Base-by-base conservation (phyloP, 2,113 vertebrate genomes). In the Rhadina sibilatrix region DNA sequence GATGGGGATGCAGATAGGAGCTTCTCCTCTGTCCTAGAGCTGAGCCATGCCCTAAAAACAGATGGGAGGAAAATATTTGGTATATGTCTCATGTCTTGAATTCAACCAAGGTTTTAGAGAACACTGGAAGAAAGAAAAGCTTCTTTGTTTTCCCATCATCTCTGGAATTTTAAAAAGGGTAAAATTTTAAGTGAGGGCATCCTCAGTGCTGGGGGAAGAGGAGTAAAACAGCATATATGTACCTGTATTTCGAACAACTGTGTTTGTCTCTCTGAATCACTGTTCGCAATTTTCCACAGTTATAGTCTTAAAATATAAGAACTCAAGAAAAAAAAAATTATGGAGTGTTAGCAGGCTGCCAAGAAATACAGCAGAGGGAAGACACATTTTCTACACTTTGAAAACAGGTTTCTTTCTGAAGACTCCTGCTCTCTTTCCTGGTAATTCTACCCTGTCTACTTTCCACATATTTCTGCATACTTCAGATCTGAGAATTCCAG, bases 261-360 rank as follows among this genome's bases (percentile, higher is more conserved):
- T 59, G 33, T 83, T 72, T 91, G 71, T 92, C 68, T 89, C 61
- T 65, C 71, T 83, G 57, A 91, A 68, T 54, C 71, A 74, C 47
- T 89, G 54, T 49, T 93, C 69, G 68, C 25, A 76, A 90, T 87
- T 87, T 72, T 92, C 83, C 59, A 56, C 85, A 94, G 53, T 52
- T 77, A 66, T 17, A 96, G 96, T 96, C 95, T 97, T 96, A 96
- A 97, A 95, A 95, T 75, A 57, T 1, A 95, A 82, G 76, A 93
- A 90, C 56, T 79, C 25, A 44, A 40, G 53, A 38, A 63, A 70
- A 63, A 61, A 56, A 57, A 23, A 44, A 40, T 15, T 35, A 44
- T 24, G 38, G 77, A 76, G 22, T 77, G n/a, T 88, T 80, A 90
- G 56, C 59, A 77, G 71, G 60, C 52, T 94, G 89, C 66, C 86